A percentile compares a stretch with the other conserved stretches of the same genome.
phyloP scores from a whole-genome alignment of 2,113 vertebrate species.

The Muntiacus reevesi region DNA sequence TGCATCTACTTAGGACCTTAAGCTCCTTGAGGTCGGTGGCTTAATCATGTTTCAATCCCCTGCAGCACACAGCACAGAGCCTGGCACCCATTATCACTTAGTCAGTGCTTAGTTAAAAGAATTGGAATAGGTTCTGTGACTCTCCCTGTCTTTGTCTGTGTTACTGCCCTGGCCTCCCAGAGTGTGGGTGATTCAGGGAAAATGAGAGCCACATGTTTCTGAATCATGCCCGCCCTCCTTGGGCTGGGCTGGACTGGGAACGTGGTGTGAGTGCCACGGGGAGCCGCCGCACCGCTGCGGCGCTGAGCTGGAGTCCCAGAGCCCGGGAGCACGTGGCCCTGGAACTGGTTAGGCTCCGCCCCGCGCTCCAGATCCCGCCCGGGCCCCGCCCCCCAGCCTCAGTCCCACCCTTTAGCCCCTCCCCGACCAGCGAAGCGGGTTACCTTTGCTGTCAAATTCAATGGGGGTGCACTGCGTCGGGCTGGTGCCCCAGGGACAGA shows the following conservation, averaged over 20 bases:
- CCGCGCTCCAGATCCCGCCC: not conserved
- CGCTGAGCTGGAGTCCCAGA: not conserved
- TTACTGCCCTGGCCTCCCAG: slow-evolving; percentile 52
- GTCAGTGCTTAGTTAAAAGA: not conserved
- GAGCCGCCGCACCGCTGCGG: not conserved
- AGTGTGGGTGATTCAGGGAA: slow-evolving; percentile 75
- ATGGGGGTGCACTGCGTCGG: slow-evolving; percentile 78
- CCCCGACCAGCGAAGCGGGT: not conserved
- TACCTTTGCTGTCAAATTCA: slow-evolving; percentile 89
- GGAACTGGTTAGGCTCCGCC: not conserved
- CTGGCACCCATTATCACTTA: not conserved
- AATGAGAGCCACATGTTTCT: slow-evolving; percentile 78
- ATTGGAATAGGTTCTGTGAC: not conserved
- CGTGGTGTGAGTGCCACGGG: slow-evolving; percentile 37
- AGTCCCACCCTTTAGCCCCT: not conserved
- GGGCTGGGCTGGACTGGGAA: slow-evolving; percentile 62
- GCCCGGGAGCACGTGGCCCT: not conserved
- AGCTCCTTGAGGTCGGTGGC: not conserved
- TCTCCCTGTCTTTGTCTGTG: slow-evolving; percentile 50
- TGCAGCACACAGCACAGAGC: not conserved
- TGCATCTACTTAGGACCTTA: not conserved
- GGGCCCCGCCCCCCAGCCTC: not conserved
- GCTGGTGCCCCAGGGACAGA: slow-evolving; percentile 87
- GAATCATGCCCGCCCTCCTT: slow-evolving; percentile 72
- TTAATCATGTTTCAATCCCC: not conserved